phyloP scores from a whole-genome alignment of 1,140 invertebrate species.

The Cryptotermes secundus region DNA sequence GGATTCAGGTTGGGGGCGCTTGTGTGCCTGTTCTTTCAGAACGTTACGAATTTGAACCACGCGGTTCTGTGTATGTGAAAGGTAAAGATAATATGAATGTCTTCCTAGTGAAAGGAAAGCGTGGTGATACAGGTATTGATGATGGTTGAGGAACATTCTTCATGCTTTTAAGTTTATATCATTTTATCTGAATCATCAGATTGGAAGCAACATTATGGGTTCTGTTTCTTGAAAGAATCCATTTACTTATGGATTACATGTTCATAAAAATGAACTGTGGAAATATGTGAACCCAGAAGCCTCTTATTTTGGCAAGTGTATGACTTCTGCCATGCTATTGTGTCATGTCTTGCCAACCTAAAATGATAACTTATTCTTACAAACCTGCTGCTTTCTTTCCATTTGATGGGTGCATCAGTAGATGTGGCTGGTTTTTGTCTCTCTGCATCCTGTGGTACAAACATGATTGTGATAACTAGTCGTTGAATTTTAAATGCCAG shows the following conservation, averaged over 20 bases:
- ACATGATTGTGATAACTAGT: background rate
- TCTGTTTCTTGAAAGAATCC: background rate
- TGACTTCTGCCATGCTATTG: background rate
- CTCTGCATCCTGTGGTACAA: background rate
- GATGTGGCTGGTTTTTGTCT: background rate
- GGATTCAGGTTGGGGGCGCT: slow-evolving; percentile 82
- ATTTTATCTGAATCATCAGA: slow-evolving; percentile 4
- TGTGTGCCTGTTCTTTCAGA: slow-evolving; percentile 65
- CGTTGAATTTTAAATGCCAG: background rate
- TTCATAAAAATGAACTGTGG: background rate
- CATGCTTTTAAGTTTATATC: background rate
- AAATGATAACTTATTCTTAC: background rate
- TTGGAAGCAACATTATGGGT: background rate
- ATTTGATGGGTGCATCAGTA: background rate
- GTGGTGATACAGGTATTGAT: slow-evolving; percentile 14
- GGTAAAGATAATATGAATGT: slow-evolving; percentile 94
- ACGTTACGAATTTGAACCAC: slow-evolving; percentile 73
- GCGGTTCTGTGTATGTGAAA: slow-evolving; percentile 90
- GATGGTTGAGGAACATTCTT: slow-evolving; percentile 19
- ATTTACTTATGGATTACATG: background rate
- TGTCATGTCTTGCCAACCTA: background rate
- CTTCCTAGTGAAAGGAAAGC: slow-evolving; percentile 57
- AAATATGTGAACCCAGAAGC: background rate
- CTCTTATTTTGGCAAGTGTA: background rate
- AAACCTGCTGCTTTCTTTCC: background rate